Conservation (phyloP, 1,140 invertebrate species). For the Vanessa tameamea region DNA sequence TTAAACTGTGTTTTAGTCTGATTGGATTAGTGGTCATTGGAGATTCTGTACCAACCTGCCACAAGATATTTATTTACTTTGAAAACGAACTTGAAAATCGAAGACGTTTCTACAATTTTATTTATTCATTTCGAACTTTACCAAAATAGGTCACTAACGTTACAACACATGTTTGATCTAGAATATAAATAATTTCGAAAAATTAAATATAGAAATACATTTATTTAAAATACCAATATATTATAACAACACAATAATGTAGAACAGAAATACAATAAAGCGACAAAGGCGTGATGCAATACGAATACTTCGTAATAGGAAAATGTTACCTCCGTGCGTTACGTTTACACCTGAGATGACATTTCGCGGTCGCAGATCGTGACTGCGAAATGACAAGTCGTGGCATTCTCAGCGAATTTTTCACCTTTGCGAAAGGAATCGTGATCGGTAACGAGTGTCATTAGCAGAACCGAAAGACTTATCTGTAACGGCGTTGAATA, state of each 20-base stretch:
- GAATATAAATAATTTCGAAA: not conserved
- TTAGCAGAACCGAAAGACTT: conserved; percentile 12
- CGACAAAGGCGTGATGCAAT: conserved; percentile 27
- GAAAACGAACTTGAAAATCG: no score
- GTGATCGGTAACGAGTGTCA: conserved; percentile 69
- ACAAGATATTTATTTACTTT: no score
- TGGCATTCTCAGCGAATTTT: conserved; percentile 78
- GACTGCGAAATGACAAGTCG: conserved; percentile 77
- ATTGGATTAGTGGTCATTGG: no score
- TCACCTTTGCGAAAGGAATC: conserved; percentile 72
- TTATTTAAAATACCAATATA: not conserved
- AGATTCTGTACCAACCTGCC: no score
- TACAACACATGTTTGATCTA: not conserved
- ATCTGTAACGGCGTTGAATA: not conserved
- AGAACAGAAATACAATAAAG: conserved; percentile 24
- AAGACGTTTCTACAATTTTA: no score
- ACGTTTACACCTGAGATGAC: conserved; percentile 51
- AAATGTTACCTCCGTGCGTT: conserved; percentile 41
- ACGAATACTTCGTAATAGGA: conserved; percentile 28
- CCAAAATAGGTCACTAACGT: not conserved
- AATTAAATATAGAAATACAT: not conserved
- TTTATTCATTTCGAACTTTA: no score
- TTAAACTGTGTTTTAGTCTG: not conserved
- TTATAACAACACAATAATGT: not conserved
- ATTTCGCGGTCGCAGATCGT: conserved; percentile 58